Conservation (phyloP, 2,113 vertebrate species). For the Brevimyrus niger region DNA sequence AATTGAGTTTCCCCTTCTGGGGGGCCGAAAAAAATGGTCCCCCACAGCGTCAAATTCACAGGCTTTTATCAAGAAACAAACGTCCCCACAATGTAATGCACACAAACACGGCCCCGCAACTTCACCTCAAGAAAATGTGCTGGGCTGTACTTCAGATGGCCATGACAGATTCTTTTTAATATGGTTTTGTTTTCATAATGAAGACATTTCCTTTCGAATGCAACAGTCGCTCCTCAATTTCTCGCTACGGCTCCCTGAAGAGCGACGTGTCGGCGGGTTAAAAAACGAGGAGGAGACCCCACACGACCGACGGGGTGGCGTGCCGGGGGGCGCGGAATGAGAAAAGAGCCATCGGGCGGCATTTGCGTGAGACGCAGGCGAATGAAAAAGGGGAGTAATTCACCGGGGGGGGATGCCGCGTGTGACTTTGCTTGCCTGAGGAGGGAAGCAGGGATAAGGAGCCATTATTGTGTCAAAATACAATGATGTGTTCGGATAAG, state of each 20-base stretch:
- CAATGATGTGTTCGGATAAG: not conserved
- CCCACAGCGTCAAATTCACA: not conserved
- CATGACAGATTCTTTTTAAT: not conserved
- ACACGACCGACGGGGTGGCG: not conserved
- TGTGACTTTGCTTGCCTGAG: not conserved
- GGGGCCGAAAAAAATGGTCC: not conserved
- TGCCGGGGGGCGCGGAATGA: not conserved
- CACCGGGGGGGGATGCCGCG: not conserved
- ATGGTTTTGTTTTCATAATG: not conserved
- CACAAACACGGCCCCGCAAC: not conserved
- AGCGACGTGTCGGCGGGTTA: not conserved
- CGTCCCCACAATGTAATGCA: not conserved
- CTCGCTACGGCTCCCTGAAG: not conserved
- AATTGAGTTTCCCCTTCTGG: not conserved
- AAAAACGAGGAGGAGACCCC: not conserved
- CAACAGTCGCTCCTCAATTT: not conserved
- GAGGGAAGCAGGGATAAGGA: not conserved
- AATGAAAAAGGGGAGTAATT: not conserved
- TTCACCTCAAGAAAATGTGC: not conserved
- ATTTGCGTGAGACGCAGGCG: not conserved
- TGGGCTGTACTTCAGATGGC: not conserved
- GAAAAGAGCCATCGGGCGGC: not conserved
- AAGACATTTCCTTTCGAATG: not conserved
- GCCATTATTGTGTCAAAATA: not conserved
- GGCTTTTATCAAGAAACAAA: not conserved